A percentile compares a stretch with the other conserved stretches of the same genome.
Evolutionary conservation across 2,888 invertebrate species (phyloP).

Genomic region (Copidosoma aretas): DNA sequence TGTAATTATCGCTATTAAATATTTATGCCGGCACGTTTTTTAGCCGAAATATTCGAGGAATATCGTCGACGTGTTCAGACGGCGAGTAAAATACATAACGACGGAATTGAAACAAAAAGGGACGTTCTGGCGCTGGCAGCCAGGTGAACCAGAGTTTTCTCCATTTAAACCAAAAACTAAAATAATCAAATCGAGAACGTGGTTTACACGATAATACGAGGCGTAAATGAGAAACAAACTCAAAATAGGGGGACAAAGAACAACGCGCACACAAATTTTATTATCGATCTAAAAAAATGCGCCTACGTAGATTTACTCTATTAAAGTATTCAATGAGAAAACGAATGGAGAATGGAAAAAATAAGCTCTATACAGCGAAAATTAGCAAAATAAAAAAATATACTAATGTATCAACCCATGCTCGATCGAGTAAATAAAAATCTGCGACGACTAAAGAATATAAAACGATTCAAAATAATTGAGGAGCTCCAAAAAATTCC

Average conservation of each 20-base stretch:
- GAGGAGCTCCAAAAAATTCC: neutral
- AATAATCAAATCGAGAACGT: neutral
- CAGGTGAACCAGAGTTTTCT: constrained; percentile 32
- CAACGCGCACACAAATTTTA: constrained; percentile 34
- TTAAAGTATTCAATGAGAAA: neutral
- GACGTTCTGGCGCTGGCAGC: constrained; percentile 41
- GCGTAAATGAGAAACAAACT: neutral
- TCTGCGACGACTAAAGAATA: neutral
- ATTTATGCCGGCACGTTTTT: constrained; percentile 10
- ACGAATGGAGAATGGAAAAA: neutral
- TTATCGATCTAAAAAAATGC: constrained; percentile 18
- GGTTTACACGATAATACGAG: neutral
- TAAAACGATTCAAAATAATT: neutral
- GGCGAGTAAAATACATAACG: neutral
- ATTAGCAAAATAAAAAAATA: constrained; percentile 3
- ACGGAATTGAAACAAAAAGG: neutral
- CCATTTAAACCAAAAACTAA: neutral
- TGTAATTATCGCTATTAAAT: constrained; percentile 10
- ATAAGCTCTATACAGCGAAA: constrained; percentile 1
- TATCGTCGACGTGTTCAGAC: neutral
- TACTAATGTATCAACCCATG: neutral
- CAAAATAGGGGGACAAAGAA: neutral
- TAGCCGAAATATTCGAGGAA: neutral
- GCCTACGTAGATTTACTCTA: constrained; percentile 14
- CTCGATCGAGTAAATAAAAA: constrained; percentile 17